phyloP scores from a whole-genome alignment of 2,888 invertebrate genomes.

The Oscheius myriophilus region DNA sequence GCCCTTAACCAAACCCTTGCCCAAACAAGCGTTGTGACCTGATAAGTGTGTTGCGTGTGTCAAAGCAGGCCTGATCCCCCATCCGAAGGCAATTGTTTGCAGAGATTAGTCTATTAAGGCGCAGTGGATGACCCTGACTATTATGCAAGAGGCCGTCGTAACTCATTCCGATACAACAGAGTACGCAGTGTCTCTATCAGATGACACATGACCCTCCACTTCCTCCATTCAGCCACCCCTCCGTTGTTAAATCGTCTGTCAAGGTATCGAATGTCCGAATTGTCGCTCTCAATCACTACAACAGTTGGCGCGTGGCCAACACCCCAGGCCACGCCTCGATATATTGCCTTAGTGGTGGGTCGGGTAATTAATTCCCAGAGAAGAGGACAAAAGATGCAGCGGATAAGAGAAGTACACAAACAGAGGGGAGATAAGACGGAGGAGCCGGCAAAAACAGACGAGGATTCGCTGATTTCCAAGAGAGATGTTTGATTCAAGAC shows the following conservation, averaged over 20 bases:
- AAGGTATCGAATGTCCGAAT: conserved; percentile 26
- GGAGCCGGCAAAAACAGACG: background rate
- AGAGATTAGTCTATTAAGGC: conserved; percentile 29
- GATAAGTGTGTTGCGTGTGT: no score
- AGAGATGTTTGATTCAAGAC: background rate
- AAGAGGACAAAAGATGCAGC: background rate
- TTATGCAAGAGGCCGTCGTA: conserved; percentile 29
- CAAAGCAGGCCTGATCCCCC: no score
- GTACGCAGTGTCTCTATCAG: no score
- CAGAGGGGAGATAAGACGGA: background rate
- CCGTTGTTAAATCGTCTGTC: conserved; percentile 7
- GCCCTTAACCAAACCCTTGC: no score
- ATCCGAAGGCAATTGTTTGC: conserved; percentile 22
- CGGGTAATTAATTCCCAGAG: conserved; percentile 8
- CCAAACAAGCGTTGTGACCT: no score
- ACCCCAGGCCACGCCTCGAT: background rate
- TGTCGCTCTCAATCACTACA: conserved; percentile 27
- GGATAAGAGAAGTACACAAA: no score
- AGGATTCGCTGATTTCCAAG: background rate
- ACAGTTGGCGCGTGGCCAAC: conserved; percentile 19
- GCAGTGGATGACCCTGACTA: conserved; percentile 22
- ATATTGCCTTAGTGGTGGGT: conserved; percentile 2
- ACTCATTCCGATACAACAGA: conserved; percentile 24
- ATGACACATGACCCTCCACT: no score
- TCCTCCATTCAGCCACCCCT: no score